Evolutionary conservation across 2,888 invertebrate genomes (phyloP).

Genomic region (Hedychridium roseum): DNA sequence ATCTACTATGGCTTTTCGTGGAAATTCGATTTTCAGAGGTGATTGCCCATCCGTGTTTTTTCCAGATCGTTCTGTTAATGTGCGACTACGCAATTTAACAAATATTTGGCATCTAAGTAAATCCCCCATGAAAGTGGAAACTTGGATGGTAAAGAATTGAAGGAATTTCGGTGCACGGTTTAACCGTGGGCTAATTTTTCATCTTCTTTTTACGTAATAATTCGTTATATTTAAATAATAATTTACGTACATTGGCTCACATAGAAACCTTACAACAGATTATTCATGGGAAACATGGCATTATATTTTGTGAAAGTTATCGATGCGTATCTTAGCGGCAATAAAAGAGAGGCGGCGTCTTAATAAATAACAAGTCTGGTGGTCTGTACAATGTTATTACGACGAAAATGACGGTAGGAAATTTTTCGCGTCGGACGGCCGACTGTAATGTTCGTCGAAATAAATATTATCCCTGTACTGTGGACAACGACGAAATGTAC

Average conservation of each 20-base stretch:
- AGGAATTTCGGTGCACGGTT: neutral
- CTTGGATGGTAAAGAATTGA: too few relatives aligned
- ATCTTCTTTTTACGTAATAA: neutral
- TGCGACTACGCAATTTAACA: too few relatives aligned
- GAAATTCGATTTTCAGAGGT: too few relatives aligned
- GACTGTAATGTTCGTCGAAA: too few relatives aligned
- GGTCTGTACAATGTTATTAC: constrained; percentile 24
- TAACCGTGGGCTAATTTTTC: neutral
- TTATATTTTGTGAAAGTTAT: constrained; percentile 18
- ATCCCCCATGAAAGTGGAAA: too few relatives aligned
- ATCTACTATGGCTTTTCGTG: too few relatives aligned
- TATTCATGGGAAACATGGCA: neutral
- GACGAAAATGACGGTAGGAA: neutral
- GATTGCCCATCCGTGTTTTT: too few relatives aligned
- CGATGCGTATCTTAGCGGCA: constrained; percentile 18
- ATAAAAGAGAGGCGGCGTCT: constrained; percentile 19
- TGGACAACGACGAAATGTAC: too few relatives aligned
- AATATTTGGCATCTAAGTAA: too few relatives aligned
- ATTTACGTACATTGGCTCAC: constrained; percentile 41
- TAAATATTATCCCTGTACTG: too few relatives aligned
- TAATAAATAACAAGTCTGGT: constrained; percentile 28
- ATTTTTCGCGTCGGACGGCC: neutral
- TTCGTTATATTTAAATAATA: constrained; percentile 31
- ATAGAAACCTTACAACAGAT: constrained; percentile 13
- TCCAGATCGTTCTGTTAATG: too few relatives aligned